Evolutionary conservation across 2,888 invertebrate genomes (phyloP).

Genomic region (Hermodice carunculata): DNA sequence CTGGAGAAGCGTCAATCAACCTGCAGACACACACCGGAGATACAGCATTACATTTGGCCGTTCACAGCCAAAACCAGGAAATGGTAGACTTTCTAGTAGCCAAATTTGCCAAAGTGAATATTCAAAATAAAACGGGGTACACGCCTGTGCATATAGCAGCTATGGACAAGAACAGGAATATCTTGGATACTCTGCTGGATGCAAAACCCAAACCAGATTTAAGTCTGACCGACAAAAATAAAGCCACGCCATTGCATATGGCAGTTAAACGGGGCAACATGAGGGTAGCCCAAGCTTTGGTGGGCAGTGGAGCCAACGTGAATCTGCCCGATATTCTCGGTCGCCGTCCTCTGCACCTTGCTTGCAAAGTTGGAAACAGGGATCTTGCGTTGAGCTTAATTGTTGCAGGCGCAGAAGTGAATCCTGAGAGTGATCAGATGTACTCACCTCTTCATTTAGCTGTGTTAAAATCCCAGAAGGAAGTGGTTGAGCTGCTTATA

Average conservation of each 20-base stretch:
- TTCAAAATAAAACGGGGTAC: not conserved
- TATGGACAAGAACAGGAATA: constrained; percentile 1
- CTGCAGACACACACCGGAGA: constrained; percentile 6
- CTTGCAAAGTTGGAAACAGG: constrained; percentile 27
- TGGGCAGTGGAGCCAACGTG: constrained; percentile 4
- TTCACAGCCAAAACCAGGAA: constrained; percentile 19
- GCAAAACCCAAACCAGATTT: not conserved
- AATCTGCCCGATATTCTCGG: constrained; percentile 22
- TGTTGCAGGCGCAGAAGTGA: constrained; percentile 4
- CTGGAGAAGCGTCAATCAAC: constrained; percentile 14
- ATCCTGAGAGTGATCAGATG: constrained; percentile 16
- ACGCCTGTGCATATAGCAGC: constrained; percentile 30
- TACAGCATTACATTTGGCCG: constrained; percentile 21
- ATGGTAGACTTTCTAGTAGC: constrained; percentile 15
- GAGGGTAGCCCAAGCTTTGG: constrained; percentile 10
- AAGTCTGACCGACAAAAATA: constrained; percentile 24
- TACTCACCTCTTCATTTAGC: constrained; percentile 26
- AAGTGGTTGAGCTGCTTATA: constrained; percentile 13
- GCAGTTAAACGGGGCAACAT: constrained; percentile 15
- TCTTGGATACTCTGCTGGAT: constrained; percentile 18
- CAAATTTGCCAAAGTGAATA: constrained; percentile 18
- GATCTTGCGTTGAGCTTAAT: constrained; percentile 20
- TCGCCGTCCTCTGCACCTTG: constrained; percentile 36
- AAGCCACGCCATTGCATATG: constrained; percentile 27
- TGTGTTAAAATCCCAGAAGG: not conserved